phyloP scores from a whole-genome alignment of 1,140 invertebrate species.

The Drosophila nigrodunni region DNA sequence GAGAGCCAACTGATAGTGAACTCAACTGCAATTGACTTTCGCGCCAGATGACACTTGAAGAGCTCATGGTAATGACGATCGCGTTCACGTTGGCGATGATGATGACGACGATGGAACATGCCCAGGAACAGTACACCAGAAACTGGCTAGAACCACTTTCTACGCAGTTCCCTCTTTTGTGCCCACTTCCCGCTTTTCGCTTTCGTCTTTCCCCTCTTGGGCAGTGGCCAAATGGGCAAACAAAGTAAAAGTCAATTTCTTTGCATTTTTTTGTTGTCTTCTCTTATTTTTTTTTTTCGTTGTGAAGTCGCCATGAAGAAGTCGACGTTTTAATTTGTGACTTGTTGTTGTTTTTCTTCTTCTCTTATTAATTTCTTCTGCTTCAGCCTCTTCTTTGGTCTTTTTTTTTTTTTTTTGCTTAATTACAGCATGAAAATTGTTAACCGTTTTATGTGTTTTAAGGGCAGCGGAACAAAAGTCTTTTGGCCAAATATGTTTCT shows the following conservation, averaged over 20 bases:
- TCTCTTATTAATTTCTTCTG: conserved; percentile 11
- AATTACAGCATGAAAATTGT: conserved; percentile 60
- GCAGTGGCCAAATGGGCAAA: conserved; percentile 11
- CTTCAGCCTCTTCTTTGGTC: conserved; percentile 2
- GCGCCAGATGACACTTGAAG: conserved; percentile 62
- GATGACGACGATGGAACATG: conserved; percentile 32
- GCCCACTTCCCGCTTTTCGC: not conserved
- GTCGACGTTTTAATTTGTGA: conserved; percentile 42
- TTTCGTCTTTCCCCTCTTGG: not conserved
- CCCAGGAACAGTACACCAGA: conserved; percentile 41
- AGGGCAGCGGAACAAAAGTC: conserved; percentile 50
- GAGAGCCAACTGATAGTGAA: conserved; percentile 35
- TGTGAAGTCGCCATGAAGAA: conserved; percentile 3
- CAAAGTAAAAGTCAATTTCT: conserved; percentile 69
- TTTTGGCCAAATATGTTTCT: conserved; percentile 32
- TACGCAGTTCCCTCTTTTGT: conserved; percentile 28
- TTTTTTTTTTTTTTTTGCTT: conserved; percentile 45
- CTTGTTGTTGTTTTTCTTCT: conserved; percentile 1
- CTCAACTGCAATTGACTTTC: conserved; percentile 60
- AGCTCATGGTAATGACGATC: conserved; percentile 38
- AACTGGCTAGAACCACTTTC: conserved; percentile 71
- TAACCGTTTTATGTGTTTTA: conserved; percentile 47
- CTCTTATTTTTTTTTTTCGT: no score
- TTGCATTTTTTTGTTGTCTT: conserved; percentile 39
- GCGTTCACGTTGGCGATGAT: not conserved